These are phyloP conservation scores for Nemapogon koenigi DNA, from an alignment of 2,888 invertebrate species.

Conservation along the genomic window DNA sequence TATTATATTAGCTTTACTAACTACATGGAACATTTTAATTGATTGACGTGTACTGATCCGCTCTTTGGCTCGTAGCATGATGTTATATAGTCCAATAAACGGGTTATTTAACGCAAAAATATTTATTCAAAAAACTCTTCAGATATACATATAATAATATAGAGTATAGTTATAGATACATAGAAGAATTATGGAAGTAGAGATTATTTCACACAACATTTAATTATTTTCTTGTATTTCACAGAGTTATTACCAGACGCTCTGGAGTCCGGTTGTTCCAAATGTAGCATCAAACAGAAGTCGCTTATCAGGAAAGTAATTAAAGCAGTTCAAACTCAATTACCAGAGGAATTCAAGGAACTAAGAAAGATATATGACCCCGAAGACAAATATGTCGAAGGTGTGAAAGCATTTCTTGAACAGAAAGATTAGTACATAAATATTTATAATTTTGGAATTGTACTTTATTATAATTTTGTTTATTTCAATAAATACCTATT, in stretches of 20 bases:
- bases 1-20: too few relatives aligned
- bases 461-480: too few relatives aligned
- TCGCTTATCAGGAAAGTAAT: constrained; percentile 66
- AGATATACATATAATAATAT: too few relatives aligned
- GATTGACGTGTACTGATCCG: too few relatives aligned
- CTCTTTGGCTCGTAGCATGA: too few relatives aligned
- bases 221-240: constrained; percentile 18
- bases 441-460: too few relatives aligned
- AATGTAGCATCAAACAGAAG: constrained; percentile 72
- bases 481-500: too few relatives aligned
- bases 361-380: constrained; percentile 76
- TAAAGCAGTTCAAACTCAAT: constrained; percentile 67
- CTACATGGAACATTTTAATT: too few relatives aligned
- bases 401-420: constrained; percentile 59
- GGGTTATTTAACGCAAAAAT: too few relatives aligned
- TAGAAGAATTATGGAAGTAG: not conserved
- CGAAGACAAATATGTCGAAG: constrained; percentile 64
- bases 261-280: constrained; percentile 68
- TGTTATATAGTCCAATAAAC: too few relatives aligned
- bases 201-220: not conserved
- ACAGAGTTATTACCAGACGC: constrained; percentile 75
- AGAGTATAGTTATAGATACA: not conserved
- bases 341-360: constrained; percentile 69
- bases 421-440: constrained; percentile 27
- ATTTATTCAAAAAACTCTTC: too few relatives aligned